These are phyloP conservation scores for Catostylus mosaicus DNA, from an alignment of 30 jellyfish, hydroid and myxozoan genomes.

Conservation along the genomic window DNA sequence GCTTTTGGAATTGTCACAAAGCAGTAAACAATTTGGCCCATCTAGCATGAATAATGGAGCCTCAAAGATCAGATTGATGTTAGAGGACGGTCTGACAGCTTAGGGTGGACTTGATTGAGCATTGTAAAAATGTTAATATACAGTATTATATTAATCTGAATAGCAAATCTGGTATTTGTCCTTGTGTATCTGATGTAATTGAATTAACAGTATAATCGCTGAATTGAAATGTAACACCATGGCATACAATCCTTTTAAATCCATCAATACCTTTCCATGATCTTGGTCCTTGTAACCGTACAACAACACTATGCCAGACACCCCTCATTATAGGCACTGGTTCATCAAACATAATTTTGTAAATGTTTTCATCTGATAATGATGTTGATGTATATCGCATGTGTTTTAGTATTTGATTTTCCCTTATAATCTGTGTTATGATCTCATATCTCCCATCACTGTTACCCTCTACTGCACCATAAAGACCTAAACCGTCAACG, in stretches of 20 bases:
- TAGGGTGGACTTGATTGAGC: too few relatives aligned
- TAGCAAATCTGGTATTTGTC: conserved; percentile 70
- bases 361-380: conserved; percentile 54
- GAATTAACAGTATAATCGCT: conserved; percentile 72
- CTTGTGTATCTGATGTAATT: conserved; percentile 71
- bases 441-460: conserved; percentile 76
- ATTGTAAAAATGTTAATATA: too few relatives aligned
- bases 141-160: conserved; percentile 28
- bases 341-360: conserved; percentile 76
- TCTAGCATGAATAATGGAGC: too few relatives aligned
- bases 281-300: conserved; percentile 75
- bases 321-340: conserved; percentile 79
- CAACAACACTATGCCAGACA: conserved; percentile 78
- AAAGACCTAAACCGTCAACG: conserved; percentile 71
- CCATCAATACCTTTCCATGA: conserved; percentile 84
- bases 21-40: too few relatives aligned
- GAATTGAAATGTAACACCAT: conserved; percentile 76
- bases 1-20: too few relatives aligned
- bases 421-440: conserved; percentile 63
- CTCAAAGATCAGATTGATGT: too few relatives aligned
- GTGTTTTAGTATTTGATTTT: conserved; percentile 70
- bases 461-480: conserved; percentile 81
- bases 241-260: conserved; percentile 47
- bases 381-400: conserved; percentile 76
- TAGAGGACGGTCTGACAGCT: too few relatives aligned